phyloP scores from a whole-genome alignment of 2,113 vertebrate genomes.

The Sphyrna mokarran region DNA sequence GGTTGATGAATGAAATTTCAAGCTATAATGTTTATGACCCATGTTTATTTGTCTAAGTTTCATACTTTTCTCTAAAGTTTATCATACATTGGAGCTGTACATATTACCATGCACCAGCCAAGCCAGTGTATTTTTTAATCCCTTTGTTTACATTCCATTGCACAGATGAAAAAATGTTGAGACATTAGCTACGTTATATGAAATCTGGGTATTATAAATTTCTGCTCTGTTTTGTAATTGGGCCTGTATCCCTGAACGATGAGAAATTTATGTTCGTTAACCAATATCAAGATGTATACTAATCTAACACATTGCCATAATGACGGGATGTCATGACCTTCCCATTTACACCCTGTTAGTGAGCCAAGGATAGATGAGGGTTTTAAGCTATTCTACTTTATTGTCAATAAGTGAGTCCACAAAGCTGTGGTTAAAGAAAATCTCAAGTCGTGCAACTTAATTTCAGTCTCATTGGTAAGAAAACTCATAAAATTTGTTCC shows the following conservation, averaged over 20 bases:
- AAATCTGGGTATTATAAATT: background rate
- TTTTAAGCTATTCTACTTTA: background rate
- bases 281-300: background rate
- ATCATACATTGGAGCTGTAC: background rate
- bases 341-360: background rate
- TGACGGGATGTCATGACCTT: background rate
- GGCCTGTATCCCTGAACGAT: background rate
- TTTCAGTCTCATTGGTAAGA: background rate
- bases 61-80: background rate
- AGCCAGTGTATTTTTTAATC: background rate
- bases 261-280: background rate
- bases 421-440: background rate
- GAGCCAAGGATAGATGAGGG: background rate
- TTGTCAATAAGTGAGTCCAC: background rate
- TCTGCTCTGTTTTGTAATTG: background rate
- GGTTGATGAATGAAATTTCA: background rate
- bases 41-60: background rate
- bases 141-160: background rate
- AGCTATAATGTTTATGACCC: background rate
- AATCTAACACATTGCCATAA: background rate
- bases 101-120: background rate
- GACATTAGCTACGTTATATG: background rate
- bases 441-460: background rate
- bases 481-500: background rate
- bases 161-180: background rate